Percentiles rank a stretch among this genome's conserved stretches.
Conservation (phyloP, 2,797 vertebrate genomes). For the Sandelia bainsii region DNA sequence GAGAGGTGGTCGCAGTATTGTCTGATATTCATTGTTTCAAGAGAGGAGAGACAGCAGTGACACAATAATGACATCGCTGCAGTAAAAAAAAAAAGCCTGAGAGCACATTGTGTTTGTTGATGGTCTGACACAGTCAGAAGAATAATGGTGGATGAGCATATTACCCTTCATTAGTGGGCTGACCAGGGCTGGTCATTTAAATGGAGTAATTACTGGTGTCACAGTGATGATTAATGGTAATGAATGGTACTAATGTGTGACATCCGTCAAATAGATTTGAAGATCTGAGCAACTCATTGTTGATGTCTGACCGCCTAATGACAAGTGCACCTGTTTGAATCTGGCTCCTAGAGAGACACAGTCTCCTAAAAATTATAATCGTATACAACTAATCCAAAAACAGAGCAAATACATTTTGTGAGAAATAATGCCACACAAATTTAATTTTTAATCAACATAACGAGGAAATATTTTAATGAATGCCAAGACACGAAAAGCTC, state of each 20-base stretch:
- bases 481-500: neutral
- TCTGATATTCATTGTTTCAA: slow-evolving; percentile 34
- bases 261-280: slow-evolving; percentile 65
- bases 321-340: slow-evolving; percentile 7
- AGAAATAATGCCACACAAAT: neutral
- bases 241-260: slow-evolving; percentile 62
- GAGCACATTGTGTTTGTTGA: slow-evolving; percentile 41
- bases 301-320: neutral
- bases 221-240: slow-evolving; percentile 68
- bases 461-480: neutral
- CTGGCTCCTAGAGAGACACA: neutral
- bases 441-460: slow-evolving; percentile 1
- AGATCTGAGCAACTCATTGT: slow-evolving; percentile 28
- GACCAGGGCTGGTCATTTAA: slow-evolving; percentile 60
- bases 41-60: slow-evolving; percentile 25
- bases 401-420: neutral
- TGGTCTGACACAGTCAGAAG: slow-evolving; percentile 37
- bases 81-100: slow-evolving; percentile 19
- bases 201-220: slow-evolving; percentile 73
- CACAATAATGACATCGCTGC: slow-evolving; percentile 23
- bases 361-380: neutral
- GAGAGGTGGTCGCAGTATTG: slow-evolving; percentile 13
- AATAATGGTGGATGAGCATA: slow-evolving; percentile 51
- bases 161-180: slow-evolving; percentile 76
- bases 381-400: neutral